These are phyloP conservation scores for Heterocephalus glaber DNA, from an alignment of 2,113 vertebrate species.

Conservation along the genomic window DNA sequence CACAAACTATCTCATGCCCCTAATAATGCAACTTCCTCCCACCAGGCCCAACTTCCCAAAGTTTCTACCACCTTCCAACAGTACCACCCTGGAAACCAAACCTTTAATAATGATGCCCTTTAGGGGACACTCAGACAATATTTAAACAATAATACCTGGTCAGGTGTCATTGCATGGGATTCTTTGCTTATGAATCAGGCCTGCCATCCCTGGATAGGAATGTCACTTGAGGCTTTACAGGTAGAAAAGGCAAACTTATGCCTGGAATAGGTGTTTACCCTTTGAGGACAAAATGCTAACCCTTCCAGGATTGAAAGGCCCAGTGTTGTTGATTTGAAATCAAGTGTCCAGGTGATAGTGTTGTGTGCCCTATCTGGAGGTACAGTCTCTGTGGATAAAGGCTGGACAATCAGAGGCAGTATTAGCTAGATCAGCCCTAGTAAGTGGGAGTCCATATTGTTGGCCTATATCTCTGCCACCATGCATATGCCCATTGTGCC, in stretches of 20 bases:
- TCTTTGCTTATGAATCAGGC: not conserved
- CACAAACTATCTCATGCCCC: not conserved
- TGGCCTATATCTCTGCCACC: not conserved
- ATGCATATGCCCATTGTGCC: not conserved
- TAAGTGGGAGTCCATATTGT: not conserved
- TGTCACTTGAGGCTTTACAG: not conserved
- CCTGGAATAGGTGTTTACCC: not conserved
- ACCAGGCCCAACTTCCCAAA: not conserved
- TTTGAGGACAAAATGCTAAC: not conserved
- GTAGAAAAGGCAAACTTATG: not conserved
- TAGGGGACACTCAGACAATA: not conserved
- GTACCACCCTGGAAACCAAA: not conserved
- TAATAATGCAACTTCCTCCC: not conserved
- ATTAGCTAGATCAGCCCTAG: not conserved
- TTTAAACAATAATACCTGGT: not conserved
- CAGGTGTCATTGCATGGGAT: not conserved
- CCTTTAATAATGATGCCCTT: not conserved
- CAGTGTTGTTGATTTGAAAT: not conserved
- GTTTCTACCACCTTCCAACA: not conserved
- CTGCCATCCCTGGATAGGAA: not conserved
- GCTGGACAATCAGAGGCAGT: not conserved
- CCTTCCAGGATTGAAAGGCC: not conserved
- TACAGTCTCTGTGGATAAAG: not conserved
- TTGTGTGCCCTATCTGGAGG: not conserved
- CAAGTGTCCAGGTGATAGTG: not conserved